Conservation (phyloP, 2,113 vertebrate genomes). For the Ophiodon elongatus region DNA sequence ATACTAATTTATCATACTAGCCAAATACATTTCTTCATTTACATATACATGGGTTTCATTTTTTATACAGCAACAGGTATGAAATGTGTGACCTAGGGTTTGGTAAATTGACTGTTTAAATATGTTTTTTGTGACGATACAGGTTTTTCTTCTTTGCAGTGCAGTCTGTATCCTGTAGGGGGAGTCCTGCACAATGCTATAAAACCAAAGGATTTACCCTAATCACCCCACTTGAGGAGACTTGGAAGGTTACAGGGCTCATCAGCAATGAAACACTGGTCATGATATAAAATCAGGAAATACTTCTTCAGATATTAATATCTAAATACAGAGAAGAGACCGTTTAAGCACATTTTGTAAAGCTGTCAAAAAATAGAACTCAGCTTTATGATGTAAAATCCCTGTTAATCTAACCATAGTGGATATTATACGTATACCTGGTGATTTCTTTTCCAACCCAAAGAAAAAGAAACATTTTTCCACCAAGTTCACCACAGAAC, state of each 20-base stretch:
- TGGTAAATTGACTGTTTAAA: neutral
- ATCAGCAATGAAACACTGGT: conserved; percentile 22
- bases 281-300: conserved; percentile 22
- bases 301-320: conserved; percentile 4
- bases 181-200: conserved; percentile 70
- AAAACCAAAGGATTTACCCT: neutral
- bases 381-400: conserved; percentile 28
- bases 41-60: neutral
- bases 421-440: conserved; percentile 72
- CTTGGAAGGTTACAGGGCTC: conserved; percentile 17
- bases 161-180: conserved; percentile 63
- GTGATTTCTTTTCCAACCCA: conserved; percentile 68
- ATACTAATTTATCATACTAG: neutral
- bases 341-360: conserved; percentile 17
- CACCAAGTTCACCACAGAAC: conserved; percentile 77
- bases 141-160: conserved; percentile 13
- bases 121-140: neutral
- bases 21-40: neutral
- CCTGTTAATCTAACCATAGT: conserved; percentile 44
- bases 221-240: neutral
- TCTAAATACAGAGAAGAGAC: conserved; percentile 3
- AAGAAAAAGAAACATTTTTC: conserved; percentile 77
- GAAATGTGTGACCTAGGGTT: neutral
- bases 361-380: conserved; percentile 42
- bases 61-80: neutral